Evolutionary conservation across 2,888 invertebrate genomes (phyloP), one percentile per base, ranked within the genome.

Genomic region (Ormyrus thymus): DNA sequence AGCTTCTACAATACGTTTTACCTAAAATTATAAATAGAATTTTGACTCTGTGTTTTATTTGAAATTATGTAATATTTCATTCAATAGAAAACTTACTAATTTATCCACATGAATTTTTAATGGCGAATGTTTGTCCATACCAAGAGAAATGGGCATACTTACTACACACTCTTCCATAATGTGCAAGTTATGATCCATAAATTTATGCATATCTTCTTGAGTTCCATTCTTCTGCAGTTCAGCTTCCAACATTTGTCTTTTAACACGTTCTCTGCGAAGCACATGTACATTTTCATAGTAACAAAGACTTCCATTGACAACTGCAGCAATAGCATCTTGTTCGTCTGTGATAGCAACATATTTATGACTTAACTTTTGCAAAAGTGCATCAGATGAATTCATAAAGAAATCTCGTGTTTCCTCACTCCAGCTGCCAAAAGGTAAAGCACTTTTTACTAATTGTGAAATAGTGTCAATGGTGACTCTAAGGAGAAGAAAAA

Each of bases 141-240:
- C 96, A 80, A 97, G 91, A 0, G 96, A 95, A 71, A 96, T 93
- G 0, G 96, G 96, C 92, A 95, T 95, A 83, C 94, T 93, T 6
- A 96, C 93, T 0, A 95, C 93, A 87, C 97, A 97, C 81, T 96
- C 94, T 2, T 92, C 91, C 96, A 97, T 97, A 9, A 97, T 95
- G 84, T 97, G 96, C 74, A 97, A 89, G 87, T 92, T 92, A 78
- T 92, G 90, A 72, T 92, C 91, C 1, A 68, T 65, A 6, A 81
- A 78, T 59, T 82, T 80, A 10, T 81, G 65, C 7, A 81, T 74
- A 6, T 82, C 79, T 7, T 81, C 61, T 46, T 70, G 70, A 0
- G 76, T 81, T 68, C 87, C 83, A 78, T 87, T 86, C 48, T 86
- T 84, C 6, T 84, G 80, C 58, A 88, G 88, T 29, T 84, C 81